These are phyloP conservation scores for Meandrusa payeni DNA, from an alignment of 2,888 invertebrate genomes.

Conservation along the genomic window DNA sequence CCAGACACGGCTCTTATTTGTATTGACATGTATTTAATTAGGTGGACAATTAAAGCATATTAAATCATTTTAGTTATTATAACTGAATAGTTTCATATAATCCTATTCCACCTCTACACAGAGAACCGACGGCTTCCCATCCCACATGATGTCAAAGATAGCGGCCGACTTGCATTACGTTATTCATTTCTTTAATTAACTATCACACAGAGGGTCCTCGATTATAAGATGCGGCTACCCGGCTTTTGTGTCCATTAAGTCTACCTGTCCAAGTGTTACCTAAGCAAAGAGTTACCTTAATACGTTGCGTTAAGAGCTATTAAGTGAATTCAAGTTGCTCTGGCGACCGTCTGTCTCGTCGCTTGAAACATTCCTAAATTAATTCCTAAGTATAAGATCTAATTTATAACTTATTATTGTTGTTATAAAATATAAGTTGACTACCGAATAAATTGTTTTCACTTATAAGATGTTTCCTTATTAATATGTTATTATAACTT, in stretches of 20 bases:
- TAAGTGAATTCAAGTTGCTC: constrained; percentile 27
- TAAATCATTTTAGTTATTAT: too few species aligned
- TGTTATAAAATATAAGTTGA: constrained; percentile 9
- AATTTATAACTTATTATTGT: constrained; percentile 8
- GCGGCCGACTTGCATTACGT: constrained; percentile 73
- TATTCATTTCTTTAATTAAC: constrained; percentile 79
- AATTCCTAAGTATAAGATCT: constrained; percentile 24
- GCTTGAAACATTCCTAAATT: constrained; percentile 55
- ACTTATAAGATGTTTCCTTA: constrained; percentile 8
- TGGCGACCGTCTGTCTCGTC: constrained; percentile 73
- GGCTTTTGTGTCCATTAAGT: constrained; percentile 59
- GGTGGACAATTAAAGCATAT: background rate
- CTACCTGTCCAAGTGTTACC: constrained; percentile 44
- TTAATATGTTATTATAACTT: too few species aligned
- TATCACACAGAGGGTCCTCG: constrained; percentile 74
- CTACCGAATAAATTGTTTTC: constrained; percentile 7
- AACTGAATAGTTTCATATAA: constrained; percentile 1
- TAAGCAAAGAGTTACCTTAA: constrained; percentile 44
- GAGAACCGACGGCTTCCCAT: constrained; percentile 1
- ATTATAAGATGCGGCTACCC: constrained; percentile 72
- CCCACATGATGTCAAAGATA: constrained; percentile 49
- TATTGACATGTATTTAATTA: too few species aligned
- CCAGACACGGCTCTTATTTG: too few species aligned
- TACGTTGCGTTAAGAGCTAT: constrained; percentile 34
- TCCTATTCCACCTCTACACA: constrained; percentile 3